Conservation (phyloP, 1,140 invertebrate genomes). For the Sitophilus oryzae region DNA sequence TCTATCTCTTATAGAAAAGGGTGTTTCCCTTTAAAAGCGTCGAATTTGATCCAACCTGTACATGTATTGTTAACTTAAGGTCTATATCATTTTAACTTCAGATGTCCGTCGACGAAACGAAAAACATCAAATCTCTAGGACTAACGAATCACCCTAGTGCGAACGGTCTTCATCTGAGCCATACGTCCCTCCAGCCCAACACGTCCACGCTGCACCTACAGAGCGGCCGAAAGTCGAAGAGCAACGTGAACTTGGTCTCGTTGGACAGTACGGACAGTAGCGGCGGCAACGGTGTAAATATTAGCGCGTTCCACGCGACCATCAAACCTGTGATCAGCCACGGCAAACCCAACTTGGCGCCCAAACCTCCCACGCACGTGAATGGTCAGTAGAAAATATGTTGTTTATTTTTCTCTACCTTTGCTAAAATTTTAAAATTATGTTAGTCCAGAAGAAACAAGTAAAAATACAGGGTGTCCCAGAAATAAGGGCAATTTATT, state of each 20-base stretch:
- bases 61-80: background rate
- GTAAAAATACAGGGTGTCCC: no score
- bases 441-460: no score
- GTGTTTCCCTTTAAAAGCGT: no score
- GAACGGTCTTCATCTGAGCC: constrained; percentile 26
- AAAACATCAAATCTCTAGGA: constrained; percentile 1
- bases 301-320: constrained; percentile 18
- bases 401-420: no score
- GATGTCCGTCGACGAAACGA: constrained; percentile 14
- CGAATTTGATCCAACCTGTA: no score
- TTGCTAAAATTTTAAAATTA: no score
- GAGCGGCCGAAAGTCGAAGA: constrained; percentile 39
- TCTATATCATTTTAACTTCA: constrained; percentile 8
- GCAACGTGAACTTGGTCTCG: constrained; percentile 37
- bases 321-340: constrained; percentile 43
- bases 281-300: no score
- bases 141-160: constrained; percentile 9
- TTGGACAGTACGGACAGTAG: constrained; percentile 30
- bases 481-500: no score
- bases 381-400: constrained; percentile 39
- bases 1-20: no score
- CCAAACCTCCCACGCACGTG: constrained; percentile 48
- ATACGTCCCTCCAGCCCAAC: constrained; percentile 24
- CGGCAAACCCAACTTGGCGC: constrained; percentile 53
- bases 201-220: constrained; percentile 23